These are phyloP conservation scores for Magallana ariakensis DNA, from an alignment of 1,140 invertebrate genomes.

Conservation along the genomic window DNA sequence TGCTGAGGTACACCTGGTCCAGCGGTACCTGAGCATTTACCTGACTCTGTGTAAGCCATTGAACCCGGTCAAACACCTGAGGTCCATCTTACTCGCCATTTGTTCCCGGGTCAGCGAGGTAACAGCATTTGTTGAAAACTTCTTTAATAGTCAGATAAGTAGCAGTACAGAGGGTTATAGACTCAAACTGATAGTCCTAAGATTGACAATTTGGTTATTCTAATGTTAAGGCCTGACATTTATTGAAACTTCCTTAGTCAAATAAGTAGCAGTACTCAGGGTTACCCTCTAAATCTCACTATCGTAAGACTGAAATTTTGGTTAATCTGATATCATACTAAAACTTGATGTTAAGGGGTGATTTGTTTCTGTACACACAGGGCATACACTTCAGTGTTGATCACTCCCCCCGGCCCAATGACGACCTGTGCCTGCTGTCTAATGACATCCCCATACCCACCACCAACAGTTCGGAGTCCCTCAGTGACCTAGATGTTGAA, in stretches of 20 bases:
- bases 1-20: constrained; percentile 60
- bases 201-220: no score
- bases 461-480: constrained; percentile 53
- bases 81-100: constrained; percentile 56
- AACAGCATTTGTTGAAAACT: background rate
- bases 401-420: constrained; percentile 55
- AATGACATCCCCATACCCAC: constrained; percentile 67
- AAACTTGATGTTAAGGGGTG: no score
- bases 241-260: no score
- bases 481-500: constrained; percentile 52
- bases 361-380: background rate
- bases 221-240: no score
- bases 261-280: no score
- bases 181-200: no score
- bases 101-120: constrained; percentile 64
- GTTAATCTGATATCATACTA: no score
- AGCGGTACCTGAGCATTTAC: constrained; percentile 63
- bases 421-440: constrained; percentile 65
- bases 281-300: no score
- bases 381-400: constrained; percentile 56
- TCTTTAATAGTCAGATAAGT: no score
- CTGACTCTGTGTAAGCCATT: constrained; percentile 60
- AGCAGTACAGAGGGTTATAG: no score
- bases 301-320: no score
- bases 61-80: constrained; percentile 55